A percentile compares a stretch with the other conserved stretches of the same genome.
Conservation (phyloP, 2,888 invertebrate genomes). For the Hirtodrosophila trivittata region DNA sequence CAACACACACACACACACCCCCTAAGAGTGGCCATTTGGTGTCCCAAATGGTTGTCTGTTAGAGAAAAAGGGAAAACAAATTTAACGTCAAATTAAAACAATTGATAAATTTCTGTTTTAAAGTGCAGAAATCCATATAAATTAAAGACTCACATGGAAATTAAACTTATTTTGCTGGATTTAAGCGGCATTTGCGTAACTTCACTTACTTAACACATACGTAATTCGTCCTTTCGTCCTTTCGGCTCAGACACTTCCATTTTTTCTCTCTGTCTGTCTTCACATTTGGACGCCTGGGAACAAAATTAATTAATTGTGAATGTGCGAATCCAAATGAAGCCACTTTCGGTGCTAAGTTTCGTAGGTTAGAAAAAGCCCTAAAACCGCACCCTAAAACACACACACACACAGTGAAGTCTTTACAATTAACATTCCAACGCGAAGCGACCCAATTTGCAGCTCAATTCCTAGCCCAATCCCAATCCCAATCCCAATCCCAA, state of each 20-base stretch:
- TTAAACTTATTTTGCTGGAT: background rate
- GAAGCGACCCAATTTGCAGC: slow-evolving; percentile 34
- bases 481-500: slow-evolving; percentile 13
- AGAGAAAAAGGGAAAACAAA: too few species aligned
- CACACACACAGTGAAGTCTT: slow-evolving; percentile 27
- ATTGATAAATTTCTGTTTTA: slow-evolving; percentile 4
- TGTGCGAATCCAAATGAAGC: slow-evolving; percentile 67
- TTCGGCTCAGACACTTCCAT: background rate
- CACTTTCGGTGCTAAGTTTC: slow-evolving; percentile 44
- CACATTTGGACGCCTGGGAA: slow-evolving; percentile 6
- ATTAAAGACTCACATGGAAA: background rate
- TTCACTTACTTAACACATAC: slow-evolving; percentile 4
- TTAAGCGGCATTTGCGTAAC: background rate
- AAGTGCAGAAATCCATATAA: background rate
- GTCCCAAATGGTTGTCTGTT: slow-evolving; percentile 8
- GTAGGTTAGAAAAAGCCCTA: slow-evolving; percentile 1
- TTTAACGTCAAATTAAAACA: slow-evolving; percentile 13
- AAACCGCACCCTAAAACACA: slow-evolving; percentile 25
- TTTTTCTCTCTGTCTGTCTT: background rate
- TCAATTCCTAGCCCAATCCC: background rate
- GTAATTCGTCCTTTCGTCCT: background rate
- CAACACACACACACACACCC: slow-evolving; percentile 7
- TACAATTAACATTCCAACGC: slow-evolving; percentile 65
- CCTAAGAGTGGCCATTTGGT: slow-evolving; percentile 19
- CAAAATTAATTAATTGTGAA: slow-evolving; percentile 71